phyloP scores from a whole-genome alignment of 2,113 vertebrate species.

The Pseudonaja textilis region DNA sequence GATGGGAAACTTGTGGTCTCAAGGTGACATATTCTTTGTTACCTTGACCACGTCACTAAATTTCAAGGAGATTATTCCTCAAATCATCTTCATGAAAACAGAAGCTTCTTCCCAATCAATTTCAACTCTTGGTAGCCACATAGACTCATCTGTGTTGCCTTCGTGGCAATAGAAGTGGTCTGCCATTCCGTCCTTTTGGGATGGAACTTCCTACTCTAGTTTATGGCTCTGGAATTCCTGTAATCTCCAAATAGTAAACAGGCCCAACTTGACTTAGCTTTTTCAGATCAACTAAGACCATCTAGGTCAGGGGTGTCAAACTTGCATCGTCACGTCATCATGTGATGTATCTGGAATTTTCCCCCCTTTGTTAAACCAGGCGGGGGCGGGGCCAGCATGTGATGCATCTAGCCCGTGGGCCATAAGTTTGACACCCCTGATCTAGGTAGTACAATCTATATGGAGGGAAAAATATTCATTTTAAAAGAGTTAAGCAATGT shows the following conservation, averaged over 20 bases:
- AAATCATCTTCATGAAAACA: background rate
- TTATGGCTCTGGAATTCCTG: background rate
- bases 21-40: background rate
- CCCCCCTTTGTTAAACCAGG: too few relatives aligned
- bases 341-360: too few relatives aligned
- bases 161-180: background rate
- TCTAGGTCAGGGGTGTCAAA: too few relatives aligned
- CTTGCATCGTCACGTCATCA: too few relatives aligned
- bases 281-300: background rate
- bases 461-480: background rate
- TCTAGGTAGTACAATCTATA: background rate
- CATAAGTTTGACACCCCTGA: too few relatives aligned
- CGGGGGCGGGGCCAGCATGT: accelerated
- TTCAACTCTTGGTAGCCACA: background rate
- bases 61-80: background rate
- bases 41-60: background rate
- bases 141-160: background rate
- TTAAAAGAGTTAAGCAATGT: background rate
- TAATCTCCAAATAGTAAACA: background rate
- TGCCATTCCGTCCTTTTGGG: background rate
- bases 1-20: background rate
- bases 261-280: background rate
- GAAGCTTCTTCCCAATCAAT: background rate
- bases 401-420: too few relatives aligned
- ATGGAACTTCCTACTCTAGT: background rate